Percentiles rank a stretch among this genome's conserved stretches.
Conservation (phyloP, 1,140 invertebrate species). For the Marisa cornuarietis region DNA sequence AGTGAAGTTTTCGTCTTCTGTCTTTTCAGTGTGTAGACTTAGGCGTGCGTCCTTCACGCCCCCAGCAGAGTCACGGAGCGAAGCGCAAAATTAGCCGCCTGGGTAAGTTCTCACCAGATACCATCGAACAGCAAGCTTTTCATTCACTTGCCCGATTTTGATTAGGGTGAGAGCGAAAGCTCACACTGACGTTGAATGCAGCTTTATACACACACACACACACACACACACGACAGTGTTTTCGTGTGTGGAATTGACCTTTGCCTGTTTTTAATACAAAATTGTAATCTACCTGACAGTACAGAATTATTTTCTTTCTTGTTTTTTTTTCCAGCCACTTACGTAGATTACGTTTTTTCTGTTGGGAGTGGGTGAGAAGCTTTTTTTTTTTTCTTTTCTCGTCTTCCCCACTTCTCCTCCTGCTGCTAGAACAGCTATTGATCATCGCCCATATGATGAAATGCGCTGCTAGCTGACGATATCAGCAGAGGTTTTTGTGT, state of each 20-base stretch:
- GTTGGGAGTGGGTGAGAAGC: not conserved
- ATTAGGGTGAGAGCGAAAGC: too few species aligned
- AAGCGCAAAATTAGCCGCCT: conserved; percentile 15
- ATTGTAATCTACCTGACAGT: too few species aligned
- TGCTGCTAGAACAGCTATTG: not conserved
- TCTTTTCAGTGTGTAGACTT: not conserved
- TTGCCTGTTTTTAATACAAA: too few species aligned
- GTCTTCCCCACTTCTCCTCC: not conserved
- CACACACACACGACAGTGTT: not conserved
- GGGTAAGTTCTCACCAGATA: not conserved
- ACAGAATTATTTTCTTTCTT: not conserved
- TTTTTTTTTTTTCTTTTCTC: not conserved
- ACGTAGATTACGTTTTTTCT: too few species aligned
- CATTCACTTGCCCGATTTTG: too few species aligned
- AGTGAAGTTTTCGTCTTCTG: not conserved
- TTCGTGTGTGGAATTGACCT: not conserved
- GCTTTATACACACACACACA: not conserved
- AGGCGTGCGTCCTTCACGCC: not conserved
- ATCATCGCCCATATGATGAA: too few species aligned
- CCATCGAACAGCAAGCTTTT: too few species aligned
- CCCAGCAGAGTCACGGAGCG: not conserved
- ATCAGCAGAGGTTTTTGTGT: not conserved
- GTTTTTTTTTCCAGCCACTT: too few species aligned
- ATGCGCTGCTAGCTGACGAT: too few species aligned
- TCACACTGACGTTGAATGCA: too few species aligned